Evolutionary conservation across 1,140 invertebrate species (phyloP), one percentile per base, ranked within the genome.

Genomic region (Dendroctonus ponderosae): DNA sequence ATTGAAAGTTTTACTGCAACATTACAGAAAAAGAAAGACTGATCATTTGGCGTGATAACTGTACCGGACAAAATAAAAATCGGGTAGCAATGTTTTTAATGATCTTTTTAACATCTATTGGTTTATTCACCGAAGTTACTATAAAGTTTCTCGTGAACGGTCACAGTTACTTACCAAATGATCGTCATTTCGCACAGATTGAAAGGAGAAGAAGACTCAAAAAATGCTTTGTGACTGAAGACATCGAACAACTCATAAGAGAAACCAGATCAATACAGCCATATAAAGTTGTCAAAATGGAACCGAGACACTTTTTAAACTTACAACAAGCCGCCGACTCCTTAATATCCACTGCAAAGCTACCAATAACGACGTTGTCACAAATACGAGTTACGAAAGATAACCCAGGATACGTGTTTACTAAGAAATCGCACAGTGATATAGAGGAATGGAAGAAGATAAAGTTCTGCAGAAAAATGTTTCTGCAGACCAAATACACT

Each of bases 61-160:
- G 57, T 46, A 4, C 57, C 1, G 40, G 41, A n/a, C 57, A 59
- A 59, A 59, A 59, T 46, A 59, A 59, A 59, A 59, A n/a, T 26
- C 57, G 57, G 11, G 46, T 26, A 3, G 6, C 5, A 3, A 11
- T 59, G 5, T 59, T 59, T 59, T 46, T 59, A 14, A n/a, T 59
- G 26, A 59, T 59, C 12, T 59, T 44, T 59, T 46, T 59, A 14
- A 43, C 46, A 26, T 7, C 3, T n/a, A 11, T 12, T 59, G 57
- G 57, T 12, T 43, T 44, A 3, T 46, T 59, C 38, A 15, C 12
- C 12, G 41, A 59, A 15, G 46, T 58, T 58, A 15, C 26, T 58
- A 3, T 44, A 44, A 44, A 59, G 46, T 59, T 59, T 46, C 57
- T 59, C 4, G 12, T 59, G 46, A 44, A 43, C 26, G 57, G 57